These are phyloP conservation scores for Sphenodon punctatus DNA, from an alignment of 2,797 vertebrate genomes.

Conservation along the genomic window DNA sequence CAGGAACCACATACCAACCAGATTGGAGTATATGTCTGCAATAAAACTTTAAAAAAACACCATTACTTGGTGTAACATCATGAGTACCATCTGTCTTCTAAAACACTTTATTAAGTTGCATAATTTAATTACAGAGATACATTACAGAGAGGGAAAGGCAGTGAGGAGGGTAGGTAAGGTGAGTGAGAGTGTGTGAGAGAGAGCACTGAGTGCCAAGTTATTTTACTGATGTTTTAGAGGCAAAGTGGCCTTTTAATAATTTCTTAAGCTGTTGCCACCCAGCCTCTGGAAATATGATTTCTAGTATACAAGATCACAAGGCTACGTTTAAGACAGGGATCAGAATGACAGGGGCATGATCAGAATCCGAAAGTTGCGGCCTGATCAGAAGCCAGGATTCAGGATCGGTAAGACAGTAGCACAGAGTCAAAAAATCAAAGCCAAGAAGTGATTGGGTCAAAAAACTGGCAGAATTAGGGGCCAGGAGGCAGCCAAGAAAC, in stretches of 20 bases:
- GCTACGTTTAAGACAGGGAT: neutral
- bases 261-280: neutral
- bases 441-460: no score
- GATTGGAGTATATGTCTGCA: neutral
- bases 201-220: neutral
- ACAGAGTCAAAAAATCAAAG: no score
- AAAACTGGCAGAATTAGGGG: no score
- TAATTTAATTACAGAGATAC: conserved; percentile 52
- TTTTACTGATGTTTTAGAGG: neutral
- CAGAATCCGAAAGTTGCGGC: no score
- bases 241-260: neutral
- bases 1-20: conserved; percentile 5
- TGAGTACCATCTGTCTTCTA: conserved; percentile 60
- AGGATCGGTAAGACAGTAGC: no score
- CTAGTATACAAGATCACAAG: neutral
- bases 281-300: neutral
- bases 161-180: neutral
- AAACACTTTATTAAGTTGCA: conserved; percentile 41
- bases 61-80: conserved; percentile 25
- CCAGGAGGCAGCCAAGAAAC: no score
- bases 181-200: no score
- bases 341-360: neutral
- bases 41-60: conserved; percentile 14
- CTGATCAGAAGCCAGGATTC: no score
- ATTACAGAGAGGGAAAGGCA: neutral